A percentile compares a stretch with the other conserved stretches of the same genome.
These are phyloP conservation scores for Gadus chalcogrammus DNA, from an alignment of 2,113 vertebrate genomes.

Conservation along the genomic window DNA sequence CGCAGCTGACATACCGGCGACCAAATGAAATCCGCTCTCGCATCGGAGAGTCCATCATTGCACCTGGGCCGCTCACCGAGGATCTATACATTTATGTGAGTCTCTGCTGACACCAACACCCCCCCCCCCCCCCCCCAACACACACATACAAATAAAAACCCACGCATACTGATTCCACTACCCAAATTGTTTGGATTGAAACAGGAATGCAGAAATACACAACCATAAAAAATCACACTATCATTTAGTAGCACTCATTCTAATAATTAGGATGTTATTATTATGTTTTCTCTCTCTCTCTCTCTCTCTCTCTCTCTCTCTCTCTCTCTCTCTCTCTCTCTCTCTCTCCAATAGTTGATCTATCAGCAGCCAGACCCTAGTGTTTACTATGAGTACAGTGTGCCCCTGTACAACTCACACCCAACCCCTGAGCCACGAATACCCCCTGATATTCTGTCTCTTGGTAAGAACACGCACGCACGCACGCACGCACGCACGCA, in stretches of 20 bases:
- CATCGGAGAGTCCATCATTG: constrained; percentile 85
- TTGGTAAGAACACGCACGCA: constrained; percentile 46
- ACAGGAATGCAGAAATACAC: background rate
- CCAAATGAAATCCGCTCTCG: constrained; percentile 93
- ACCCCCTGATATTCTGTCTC: constrained; percentile 33
- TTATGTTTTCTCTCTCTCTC: background rate
- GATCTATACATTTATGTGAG: constrained; percentile 77
- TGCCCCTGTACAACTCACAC: constrained; percentile 38
- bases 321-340: background rate
- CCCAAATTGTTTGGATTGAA: too few relatives aligned
- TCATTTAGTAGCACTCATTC: too few relatives aligned
- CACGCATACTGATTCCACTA: background rate
- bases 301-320: constrained; percentile 2
- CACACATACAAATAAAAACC: background rate
- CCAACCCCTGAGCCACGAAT: constrained; percentile 35
- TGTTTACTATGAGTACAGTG: constrained; percentile 65
- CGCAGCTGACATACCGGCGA: constrained; percentile 83
- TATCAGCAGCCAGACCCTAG: constrained; percentile 69
- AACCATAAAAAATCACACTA: too few relatives aligned
- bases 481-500: constrained; percentile 4
- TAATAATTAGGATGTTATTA: too few relatives aligned
- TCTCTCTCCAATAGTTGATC: constrained; percentile 58
- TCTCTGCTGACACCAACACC: background rate
- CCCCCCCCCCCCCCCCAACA: background rate
- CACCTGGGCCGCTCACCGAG: constrained; percentile 85